Evolutionary conservation across 1,140 invertebrate genomes (phyloP), one percentile per base, ranked within the genome.

Genomic region (Harlomillsia oculata): DNA sequence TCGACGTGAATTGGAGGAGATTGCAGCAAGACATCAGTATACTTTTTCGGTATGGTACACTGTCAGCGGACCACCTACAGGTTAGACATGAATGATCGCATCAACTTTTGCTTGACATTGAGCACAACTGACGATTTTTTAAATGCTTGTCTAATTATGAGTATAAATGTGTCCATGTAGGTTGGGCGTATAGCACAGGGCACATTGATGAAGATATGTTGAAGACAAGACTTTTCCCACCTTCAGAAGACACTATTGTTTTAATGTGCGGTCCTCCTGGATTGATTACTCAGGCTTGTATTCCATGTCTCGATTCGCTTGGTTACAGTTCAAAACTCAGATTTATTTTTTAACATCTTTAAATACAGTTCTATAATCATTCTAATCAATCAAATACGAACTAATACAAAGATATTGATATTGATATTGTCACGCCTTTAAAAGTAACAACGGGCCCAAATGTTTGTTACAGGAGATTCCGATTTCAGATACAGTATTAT

Each of bases 271-370:
- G 94, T 2, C 96, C 96, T 28, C 94, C 93, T 16, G 91, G 94
- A 8, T 99, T 99, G 96, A 92, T 98, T 60, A 95, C 96, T 69
- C 92, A 87, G 72, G 94, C 96, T 44, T 98, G 95, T 69, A 81
- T 78, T 60, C 95, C 95, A 6, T 94, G 88, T 66, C 77, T 99
- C 5, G 92, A 97, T 53, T 95, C 94, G 75, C 74, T 98, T 2
- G 86, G 84, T 11, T 94, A 87, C 68, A 75, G 82, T 61, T 70
- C 79, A 50, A 81, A 87, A 62, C 72, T 81, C 52, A 79, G 87
- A 69, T 94, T 95, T 73, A 83, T 86, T 6, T 97, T 92, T 73
- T 96, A 81, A 78, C n/a, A n/a, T n/a, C n/a, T n/a, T n/a, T n/a
- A n/a, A n/a, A n/a, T n/a, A n/a, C n/a, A n/a, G n/a, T n/a, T n/a